A percentile compares a stretch with the other conserved stretches of the same genome.
phyloP scores from a whole-genome alignment of 2,888 invertebrate species.

The Xestia sexstrigata region DNA sequence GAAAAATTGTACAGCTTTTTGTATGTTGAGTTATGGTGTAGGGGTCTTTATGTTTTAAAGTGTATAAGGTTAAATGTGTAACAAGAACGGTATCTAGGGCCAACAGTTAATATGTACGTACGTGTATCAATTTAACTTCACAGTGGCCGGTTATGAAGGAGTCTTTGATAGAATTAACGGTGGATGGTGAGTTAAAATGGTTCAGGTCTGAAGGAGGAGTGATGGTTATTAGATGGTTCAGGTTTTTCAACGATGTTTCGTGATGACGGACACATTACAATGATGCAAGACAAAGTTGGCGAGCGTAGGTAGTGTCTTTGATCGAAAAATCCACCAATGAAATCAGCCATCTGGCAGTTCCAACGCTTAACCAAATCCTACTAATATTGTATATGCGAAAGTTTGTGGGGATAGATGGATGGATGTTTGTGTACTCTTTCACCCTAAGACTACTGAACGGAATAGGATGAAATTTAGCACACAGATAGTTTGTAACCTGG shows the following conservation, averaged over 20 bases:
- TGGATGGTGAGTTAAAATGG: background rate
- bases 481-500: too few species aligned
- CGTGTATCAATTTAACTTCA: background rate
- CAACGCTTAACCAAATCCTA: background rate
- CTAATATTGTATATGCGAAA: too few species aligned
- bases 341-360: background rate
- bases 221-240: background rate
- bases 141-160: background rate
- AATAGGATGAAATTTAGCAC: too few species aligned
- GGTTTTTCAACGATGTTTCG: background rate
- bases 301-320: background rate
- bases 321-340: background rate
- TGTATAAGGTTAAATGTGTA: background rate
- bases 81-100: too few species aligned
- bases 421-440: too few species aligned
- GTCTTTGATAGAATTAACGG: background rate
- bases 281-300: background rate
- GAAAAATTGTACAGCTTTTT: constrained; percentile 45
- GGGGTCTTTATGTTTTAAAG: background rate
- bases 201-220: background rate
- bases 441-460: too few species aligned
- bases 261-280: background rate
- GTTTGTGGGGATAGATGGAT: too few species aligned
- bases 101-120: too few species aligned
- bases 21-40: constrained; percentile 6